phyloP scores from a whole-genome alignment of 1,140 invertebrate species.

The Lysiphlebus fabarum region DNA sequence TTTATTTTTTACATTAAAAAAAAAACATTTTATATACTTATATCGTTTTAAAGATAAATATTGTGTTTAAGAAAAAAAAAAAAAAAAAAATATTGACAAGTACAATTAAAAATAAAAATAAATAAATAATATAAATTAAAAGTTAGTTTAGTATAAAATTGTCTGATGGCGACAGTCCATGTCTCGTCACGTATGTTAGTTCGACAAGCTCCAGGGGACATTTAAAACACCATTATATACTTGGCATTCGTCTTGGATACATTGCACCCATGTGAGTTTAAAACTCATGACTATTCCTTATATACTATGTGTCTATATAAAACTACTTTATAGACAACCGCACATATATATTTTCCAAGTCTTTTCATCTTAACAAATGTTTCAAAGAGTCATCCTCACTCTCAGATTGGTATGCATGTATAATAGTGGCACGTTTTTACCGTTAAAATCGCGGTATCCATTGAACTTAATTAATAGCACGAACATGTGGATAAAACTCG shows the following conservation, averaged over 20 bases:
- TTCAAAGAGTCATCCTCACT: background rate
- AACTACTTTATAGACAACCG: background rate
- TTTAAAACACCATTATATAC: constrained; percentile 8
- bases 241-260: constrained; percentile 10
- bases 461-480: constrained; percentile 39
- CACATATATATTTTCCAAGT: background rate
- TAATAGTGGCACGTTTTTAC: constrained; percentile 35
- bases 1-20: too few relatives aligned
- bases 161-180: background rate
- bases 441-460: constrained; percentile 36
- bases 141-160: background rate
- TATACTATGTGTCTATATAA: too few relatives aligned
- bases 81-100: too few relatives aligned
- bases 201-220: constrained; percentile 5
- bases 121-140: background rate
- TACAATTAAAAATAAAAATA: too few relatives aligned
- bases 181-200: constrained; percentile 9
- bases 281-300: background rate
- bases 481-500: constrained; percentile 19
- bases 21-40: too few relatives aligned
- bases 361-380: background rate
- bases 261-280: constrained; percentile 1
- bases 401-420: constrained; percentile 21
- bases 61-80: too few relatives aligned
- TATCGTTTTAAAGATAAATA: too few relatives aligned